Evolutionary conservation across 2,113 vertebrate genomes (phyloP).

Genomic region (Plestiodon gilberti): DNA sequence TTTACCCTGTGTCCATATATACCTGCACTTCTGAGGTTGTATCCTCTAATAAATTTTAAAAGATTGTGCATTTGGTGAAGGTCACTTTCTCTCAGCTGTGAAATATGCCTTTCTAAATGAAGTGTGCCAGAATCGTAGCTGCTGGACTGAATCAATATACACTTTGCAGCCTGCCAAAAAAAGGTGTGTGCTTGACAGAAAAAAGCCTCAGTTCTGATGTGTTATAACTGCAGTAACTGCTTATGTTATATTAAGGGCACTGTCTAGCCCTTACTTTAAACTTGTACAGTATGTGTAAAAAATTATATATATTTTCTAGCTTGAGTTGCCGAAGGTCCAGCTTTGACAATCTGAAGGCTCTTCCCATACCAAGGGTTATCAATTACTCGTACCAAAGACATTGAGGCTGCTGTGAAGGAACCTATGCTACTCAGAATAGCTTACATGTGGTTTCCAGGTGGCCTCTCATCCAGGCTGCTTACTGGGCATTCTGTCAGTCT

Average conservation of each 20-base stretch:
- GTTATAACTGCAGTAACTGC: background rate
- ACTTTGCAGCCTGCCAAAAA: constrained; percentile 51
- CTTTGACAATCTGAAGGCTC: background rate
- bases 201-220: background rate
- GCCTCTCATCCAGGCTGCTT: too few relatives aligned
- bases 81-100: constrained; percentile 61
- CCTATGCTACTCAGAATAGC: background rate
- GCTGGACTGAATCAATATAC: constrained; percentile 54
- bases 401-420: background rate
- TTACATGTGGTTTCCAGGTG: too few relatives aligned
- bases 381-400: background rate
- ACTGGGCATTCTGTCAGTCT: too few relatives aligned
- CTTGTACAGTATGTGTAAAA: background rate
- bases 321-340: background rate
- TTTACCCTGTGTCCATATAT: background rate
- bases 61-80: constrained; percentile 44
- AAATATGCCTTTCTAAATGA: constrained; percentile 54
- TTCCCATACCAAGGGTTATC: background rate
- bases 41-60: constrained; percentile 37
- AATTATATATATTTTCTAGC: background rate
- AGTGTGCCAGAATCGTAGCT: constrained; percentile 51
- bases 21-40: constrained; percentile 13
- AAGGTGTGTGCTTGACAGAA: constrained; percentile 7
- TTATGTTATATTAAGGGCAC: background rate
- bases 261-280: background rate